These are phyloP conservation scores for Heptranchias perlo DNA, from an alignment of 2,113 vertebrate genomes.

Conservation along the genomic window DNA sequence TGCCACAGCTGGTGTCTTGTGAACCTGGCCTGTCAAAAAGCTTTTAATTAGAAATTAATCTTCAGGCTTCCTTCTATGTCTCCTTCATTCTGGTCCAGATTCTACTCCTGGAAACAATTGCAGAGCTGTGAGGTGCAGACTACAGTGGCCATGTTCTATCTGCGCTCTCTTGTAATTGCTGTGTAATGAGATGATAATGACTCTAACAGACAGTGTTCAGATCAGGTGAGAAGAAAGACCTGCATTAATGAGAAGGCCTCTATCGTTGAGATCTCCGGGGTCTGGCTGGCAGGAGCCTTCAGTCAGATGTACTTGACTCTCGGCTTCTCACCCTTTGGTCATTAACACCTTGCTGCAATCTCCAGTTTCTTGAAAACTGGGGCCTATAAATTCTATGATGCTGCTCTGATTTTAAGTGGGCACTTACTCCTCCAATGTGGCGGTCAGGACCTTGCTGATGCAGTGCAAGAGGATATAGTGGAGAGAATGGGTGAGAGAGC, in stretches of 20 bases:
- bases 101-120: not conserved
- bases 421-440: not conserved
- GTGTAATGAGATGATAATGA: not conserved
- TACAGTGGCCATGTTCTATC: not conserved
- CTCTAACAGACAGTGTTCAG: not conserved
- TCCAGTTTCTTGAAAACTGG: not conserved
- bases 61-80: not conserved
- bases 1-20: not conserved
- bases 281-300: not conserved
- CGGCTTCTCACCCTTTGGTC: not conserved
- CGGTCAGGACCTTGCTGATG: not conserved
- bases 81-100: not conserved
- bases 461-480: no score
- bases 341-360: not conserved
- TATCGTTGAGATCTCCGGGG: not conserved
- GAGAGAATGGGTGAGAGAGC: not conserved
- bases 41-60: not conserved
- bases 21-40: not conserved
- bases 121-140: not conserved
- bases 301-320: not conserved
- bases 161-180: not conserved
- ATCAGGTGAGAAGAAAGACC: not conserved
- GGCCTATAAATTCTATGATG: not conserved
- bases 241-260: slow-evolving; percentile 17
- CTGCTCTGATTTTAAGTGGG: not conserved